Conservation (phyloP, 2,113 vertebrate species). For the Chionis minor region DNA sequence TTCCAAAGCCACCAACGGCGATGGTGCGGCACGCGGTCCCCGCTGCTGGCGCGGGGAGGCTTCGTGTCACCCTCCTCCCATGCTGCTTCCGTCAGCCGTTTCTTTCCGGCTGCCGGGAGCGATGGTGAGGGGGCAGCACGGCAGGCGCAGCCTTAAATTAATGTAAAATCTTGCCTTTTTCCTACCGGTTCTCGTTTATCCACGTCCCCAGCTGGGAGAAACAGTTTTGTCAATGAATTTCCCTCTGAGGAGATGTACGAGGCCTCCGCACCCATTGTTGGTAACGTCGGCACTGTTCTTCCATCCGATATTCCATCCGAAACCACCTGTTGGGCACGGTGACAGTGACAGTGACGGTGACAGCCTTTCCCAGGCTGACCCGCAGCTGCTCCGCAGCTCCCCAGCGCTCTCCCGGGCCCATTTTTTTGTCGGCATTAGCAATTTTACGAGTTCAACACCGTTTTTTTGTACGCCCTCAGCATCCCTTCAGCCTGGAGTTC, state of each 20-base stretch:
- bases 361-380: not conserved
- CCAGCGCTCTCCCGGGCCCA: not conserved
- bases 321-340: not conserved
- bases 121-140: rapidly evolving
- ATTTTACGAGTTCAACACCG: not conserved
- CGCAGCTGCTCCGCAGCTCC: not conserved
- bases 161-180: not conserved
- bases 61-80: not conserved
- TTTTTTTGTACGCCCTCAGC: too few relatives aligned
- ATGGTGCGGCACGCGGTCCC: not conserved
- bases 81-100: rapidly evolving
- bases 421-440: rapidly evolving
- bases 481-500: not conserved
- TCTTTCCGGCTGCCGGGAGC: not conserved
- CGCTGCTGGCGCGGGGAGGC: not conserved
- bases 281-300: too few relatives aligned
- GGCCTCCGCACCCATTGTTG: rapidly evolving
- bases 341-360: too few relatives aligned
- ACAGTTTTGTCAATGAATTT: not conserved
- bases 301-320: rapidly evolving
- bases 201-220: not conserved
- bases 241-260: not conserved
- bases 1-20: not conserved
- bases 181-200: not conserved
- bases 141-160: rapidly evolving